Conservation (phyloP, 2,113 vertebrate species). For the Phylloscopus whistleri region DNA sequence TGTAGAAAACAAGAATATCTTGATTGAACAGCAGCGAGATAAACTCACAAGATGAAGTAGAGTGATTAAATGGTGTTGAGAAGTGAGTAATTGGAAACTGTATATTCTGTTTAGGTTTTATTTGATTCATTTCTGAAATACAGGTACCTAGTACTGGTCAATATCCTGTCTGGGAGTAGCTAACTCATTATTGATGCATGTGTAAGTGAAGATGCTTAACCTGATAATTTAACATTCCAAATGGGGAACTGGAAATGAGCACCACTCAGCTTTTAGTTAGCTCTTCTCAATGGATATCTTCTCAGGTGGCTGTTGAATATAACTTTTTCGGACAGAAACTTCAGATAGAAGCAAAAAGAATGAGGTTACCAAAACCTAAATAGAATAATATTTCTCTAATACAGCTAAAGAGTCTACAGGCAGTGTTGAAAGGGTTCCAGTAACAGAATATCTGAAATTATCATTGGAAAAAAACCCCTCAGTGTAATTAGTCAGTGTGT, state of each 20-base stretch:
- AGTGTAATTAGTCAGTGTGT: neutral
- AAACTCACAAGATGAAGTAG: neutral
- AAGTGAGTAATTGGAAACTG: neutral
- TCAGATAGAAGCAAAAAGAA: neutral
- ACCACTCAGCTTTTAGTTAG: neutral
- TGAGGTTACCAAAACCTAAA: neutral
- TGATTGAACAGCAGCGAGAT: neutral
- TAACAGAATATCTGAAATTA: neutral
- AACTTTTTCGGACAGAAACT: neutral
- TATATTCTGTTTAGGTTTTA: neutral
- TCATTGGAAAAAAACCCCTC: neutral
- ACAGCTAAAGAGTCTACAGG: neutral
- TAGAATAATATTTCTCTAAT: neutral
- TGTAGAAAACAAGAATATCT: neutral
- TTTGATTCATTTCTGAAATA: neutral
- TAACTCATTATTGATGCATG: neutral
- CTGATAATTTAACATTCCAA: neutral
- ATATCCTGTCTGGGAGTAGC: neutral
- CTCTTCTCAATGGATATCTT: neutral
- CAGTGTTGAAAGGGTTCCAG: neutral
- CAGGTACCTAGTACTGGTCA: neutral
- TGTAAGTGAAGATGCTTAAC: neutral
- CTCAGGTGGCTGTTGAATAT: neutral
- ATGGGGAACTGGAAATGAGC: neutral
- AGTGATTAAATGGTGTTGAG: neutral